Evolutionary conservation across 2,888 invertebrate genomes (phyloP), one percentile per base, ranked within the genome.

Genomic region (Meandrusa payeni): DNA sequence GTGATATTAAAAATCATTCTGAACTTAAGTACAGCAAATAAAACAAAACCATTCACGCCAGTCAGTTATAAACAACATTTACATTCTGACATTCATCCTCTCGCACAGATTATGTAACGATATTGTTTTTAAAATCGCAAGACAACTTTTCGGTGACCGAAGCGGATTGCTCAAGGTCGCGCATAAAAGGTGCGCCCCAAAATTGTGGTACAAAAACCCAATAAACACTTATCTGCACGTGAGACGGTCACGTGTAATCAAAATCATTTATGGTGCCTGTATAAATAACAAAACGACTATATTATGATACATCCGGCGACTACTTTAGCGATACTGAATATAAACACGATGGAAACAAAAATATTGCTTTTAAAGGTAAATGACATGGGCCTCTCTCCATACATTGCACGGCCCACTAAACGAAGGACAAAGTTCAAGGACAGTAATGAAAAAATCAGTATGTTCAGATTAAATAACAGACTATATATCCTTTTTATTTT

Each of bases 231-330:
- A 20, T 12, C 23, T 11, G 15, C 43, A 31, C 43, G 37, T 32
- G 43, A 38, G 5, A n/a, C 24, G 10, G 6, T 36, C 36, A 37
- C 31, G 37, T 37, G 24, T 43, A 41, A 31, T 12, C 17, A 26
- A 31, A 31, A n/a, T 2, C 5, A 11, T 5, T 10, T 26, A 2
- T 5, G 26, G 11, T 32, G 19, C 11, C 2, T 5, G 3, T 3
- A 5, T 31, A 10, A 12, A 9, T 6, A 31, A 15, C 15, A 15
- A 3, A 15, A 3, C 4, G 15, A 15, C 15, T 4, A 17, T 6
- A 17, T 28, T 13, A 7, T 20, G 20, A 38, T 20, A 28, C 11
- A 19, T 20, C 13, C 5, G 12, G 12, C 20, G 20, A 20, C 27
- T 12, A 20, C 20, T 37, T 6, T 4, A n/a, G 19, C 12, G 13